These are phyloP conservation scores for Phaenicophaeus curvirostris DNA, from an alignment of 2,797 vertebrate species.

Conservation along the genomic window DNA sequence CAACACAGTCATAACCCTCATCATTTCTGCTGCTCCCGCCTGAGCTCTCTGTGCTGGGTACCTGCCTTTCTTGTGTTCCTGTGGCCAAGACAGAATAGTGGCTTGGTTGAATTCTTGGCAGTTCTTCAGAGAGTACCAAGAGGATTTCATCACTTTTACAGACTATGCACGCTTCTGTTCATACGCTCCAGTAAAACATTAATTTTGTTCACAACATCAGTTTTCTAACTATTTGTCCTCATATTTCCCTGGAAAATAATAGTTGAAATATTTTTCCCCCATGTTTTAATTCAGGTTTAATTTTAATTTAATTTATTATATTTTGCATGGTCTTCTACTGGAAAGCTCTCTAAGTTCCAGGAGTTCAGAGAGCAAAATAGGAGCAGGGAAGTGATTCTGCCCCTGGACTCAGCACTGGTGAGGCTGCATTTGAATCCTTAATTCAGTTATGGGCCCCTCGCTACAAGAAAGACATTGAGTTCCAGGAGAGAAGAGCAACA, in stretches of 20 bases:
- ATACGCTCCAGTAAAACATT: neutral
- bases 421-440: too few relatives aligned
- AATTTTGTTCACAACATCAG: neutral
- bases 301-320: neutral
- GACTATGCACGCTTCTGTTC: neutral
- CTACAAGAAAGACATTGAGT: too few relatives aligned
- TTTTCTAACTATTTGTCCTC: neutral
- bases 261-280: neutral
- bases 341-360: neutral
- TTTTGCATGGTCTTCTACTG: neutral
- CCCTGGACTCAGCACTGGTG: too few relatives aligned
- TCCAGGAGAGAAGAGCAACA: too few relatives aligned
- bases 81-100: neutral
- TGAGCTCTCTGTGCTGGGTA: neutral
- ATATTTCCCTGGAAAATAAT: neutral
- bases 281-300: neutral
- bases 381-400: too few relatives aligned
- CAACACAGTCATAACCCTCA: neutral
- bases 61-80: neutral
- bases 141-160: rapidly evolving
- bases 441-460: too few relatives aligned
- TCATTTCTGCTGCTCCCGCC: neutral
- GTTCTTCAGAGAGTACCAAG: neutral
- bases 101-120: neutral
- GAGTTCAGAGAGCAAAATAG: neutral